Evolutionary conservation across 2,113 vertebrate genomes (phyloP), one percentile per base, ranked within the genome.

Genomic region (Athene cunicularia): DNA sequence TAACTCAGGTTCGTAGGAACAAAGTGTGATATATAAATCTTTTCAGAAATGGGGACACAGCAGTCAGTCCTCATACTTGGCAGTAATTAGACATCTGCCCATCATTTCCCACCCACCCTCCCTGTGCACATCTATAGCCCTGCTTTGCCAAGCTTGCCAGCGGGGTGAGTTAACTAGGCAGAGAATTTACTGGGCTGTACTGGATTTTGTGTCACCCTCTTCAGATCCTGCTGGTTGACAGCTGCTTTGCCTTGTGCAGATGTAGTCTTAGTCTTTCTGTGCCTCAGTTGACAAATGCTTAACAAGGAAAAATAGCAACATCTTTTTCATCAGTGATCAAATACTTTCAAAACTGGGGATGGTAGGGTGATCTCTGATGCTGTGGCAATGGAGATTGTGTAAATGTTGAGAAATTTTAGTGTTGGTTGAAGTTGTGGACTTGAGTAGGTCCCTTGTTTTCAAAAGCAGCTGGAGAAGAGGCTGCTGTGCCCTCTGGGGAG

Each of bases 81-180:
- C 49, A 52, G 35, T n/a, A 56, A 58, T 37, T 3, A 62, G 59
- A 32, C 26, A 55, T 30, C n/a, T 80, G 58, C 39, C 58, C 28
- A 32, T 50, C 26, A 6, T 41, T 80, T 71, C 58, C 63, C 35
- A 39, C n/a, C 30, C 11, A 33, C 18, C 49, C 30, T 52, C 1
- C 6, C 28, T 33, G 3, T n/a, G 27, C 47, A 53, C 49, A 64
- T 66, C 76, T 19, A 21, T 17, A 60, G 43, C n/a, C n/a, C 17
- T 71, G 37, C 43, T 74, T 80, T 3, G 1, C 23, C 39, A 43
- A 11, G 35, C 63, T 60, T 33, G 49, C 37, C n/a, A 10, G 19
- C 0, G 0, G 58, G 37, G 26, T 20, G 26, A 60, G 47, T 37
- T 67, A 45, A 63, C 26, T 15, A 26, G 22, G 15, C 4, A 1